Evolutionary conservation across 2,113 vertebrate genomes (phyloP), one percentile per base, ranked within the genome.

Genomic region (Dromiciops gliroides): DNA sequence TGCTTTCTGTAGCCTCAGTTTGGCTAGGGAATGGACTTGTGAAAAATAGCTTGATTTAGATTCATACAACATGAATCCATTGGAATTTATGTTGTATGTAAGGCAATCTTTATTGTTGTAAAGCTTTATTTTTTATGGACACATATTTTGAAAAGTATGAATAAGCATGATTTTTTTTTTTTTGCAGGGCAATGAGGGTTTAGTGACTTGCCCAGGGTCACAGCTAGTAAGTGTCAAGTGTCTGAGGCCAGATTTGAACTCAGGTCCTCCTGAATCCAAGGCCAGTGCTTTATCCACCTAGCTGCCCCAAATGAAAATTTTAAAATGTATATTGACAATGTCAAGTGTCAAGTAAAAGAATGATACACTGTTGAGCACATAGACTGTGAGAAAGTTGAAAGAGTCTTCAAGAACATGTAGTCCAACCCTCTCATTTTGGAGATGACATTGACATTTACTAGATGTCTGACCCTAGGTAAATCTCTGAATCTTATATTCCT

Each of bases 141-240:
- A 97, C 97, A 97, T 98, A 97, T 97, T 97, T 98, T 98, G 97
- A 97, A 97, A 98, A 97, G 96, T 97, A 98, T 90, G 91, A 98
- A 98, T 98, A 97, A 97, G 97, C 97, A 97, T 95, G 93, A 93
- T 96, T 93, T 97, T 97, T 97, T n/a, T n/a, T n/a, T n/a, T n/a
- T n/a, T n/a, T n/a, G n/a, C n/a, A n/a, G n/a, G n/a, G n/a, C n/a
- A n/a, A n/a, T n/a, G n/a, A n/a, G n/a, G n/a, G n/a, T n/a, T n/a
- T n/a, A n/a, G n/a, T n/a, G n/a, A n/a, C n/a, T n/a, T n/a, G n/a
- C n/a, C n/a, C n/a, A n/a, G n/a, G n/a, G n/a, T n/a, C n/a, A n/a
- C n/a, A n/a, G n/a, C n/a, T n/a, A n/a, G n/a, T n/a, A n/a, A n/a
- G n/a, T n/a, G n/a, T n/a, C n/a, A n/a, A n/a, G n/a, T n/a, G n/a